Percentiles rank a stretch among this genome's conserved stretches.
Conservation (phyloP, 2,797 vertebrate species). For the Enteromius afrohamiltoni region DNA sequence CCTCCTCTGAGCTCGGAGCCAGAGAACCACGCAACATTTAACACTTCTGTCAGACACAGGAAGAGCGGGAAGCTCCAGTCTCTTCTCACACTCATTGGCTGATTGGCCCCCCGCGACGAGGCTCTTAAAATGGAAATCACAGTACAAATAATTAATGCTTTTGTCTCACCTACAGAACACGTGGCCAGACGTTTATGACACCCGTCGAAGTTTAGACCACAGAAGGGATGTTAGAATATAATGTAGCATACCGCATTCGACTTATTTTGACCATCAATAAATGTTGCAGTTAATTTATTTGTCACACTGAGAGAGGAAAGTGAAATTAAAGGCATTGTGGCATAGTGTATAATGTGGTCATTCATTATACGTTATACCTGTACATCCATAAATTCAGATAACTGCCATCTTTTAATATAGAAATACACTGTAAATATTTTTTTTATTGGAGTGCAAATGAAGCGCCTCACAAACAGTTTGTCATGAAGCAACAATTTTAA, state of each 20-base stretch:
- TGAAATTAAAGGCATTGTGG: neutral
- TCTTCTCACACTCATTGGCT: conserved; percentile 15
- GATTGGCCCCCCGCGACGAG: conserved; percentile 1
- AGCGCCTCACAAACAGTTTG: neutral
- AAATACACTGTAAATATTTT: neutral
- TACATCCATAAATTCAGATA: neutral
- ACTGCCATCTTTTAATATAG: neutral
- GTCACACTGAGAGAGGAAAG: neutral
- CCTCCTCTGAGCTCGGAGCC: neutral
- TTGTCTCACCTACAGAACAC: conserved; percentile 4
- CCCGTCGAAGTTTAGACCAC: neutral
- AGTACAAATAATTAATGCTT: conserved; percentile 37
- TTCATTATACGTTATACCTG: neutral
- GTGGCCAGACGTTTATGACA: neutral
- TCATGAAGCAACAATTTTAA: neutral
- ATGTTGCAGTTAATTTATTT: neutral
- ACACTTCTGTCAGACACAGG: conserved; percentile 36
- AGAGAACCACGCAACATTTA: conserved; percentile 24
- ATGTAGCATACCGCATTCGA: too few species aligned
- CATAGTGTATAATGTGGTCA: neutral
- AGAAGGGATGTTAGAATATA: neutral
- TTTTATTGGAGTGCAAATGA: neutral
- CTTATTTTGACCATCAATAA: neutral
- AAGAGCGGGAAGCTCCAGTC: conserved; percentile 10
- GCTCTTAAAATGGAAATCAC: conserved; percentile 11